phyloP scores from a whole-genome alignment of 2,888 invertebrate species.

The Venusia cambrica region DNA sequence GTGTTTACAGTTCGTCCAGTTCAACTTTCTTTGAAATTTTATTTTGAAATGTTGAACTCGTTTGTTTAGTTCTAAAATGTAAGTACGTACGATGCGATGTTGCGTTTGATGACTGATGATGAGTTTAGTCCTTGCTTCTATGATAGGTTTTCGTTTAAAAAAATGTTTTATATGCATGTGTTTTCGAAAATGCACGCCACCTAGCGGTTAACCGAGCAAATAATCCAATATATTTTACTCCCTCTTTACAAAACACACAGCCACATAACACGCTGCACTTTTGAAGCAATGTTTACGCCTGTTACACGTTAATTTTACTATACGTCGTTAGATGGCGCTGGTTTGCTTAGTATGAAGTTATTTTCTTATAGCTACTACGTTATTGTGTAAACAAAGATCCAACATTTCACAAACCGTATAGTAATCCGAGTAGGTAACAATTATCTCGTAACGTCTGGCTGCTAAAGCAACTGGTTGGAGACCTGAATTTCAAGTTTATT shows the following conservation, averaged over 20 bases:
- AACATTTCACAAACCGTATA: no score
- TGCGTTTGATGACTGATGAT: no score
- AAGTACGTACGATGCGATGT: no score
- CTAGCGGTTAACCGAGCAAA: constrained; percentile 29
- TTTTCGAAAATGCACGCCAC: constrained; percentile 36
- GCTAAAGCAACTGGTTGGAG: constrained; percentile 17
- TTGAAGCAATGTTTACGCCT: no score
- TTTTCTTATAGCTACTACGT: constrained; percentile 2
- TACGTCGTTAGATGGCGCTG: constrained; percentile 42
- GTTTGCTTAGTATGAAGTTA: constrained; percentile 17
- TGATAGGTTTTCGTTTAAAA: no score
- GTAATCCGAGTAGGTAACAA: no score
- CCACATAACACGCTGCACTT: constrained; percentile 1
- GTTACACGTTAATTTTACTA: constrained; percentile 7
- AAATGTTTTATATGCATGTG: no score
- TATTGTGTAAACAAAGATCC: no score
- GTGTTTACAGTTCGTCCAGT: constrained; percentile 68
- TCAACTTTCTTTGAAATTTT: constrained; percentile 42
- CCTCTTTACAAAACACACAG: constrained; percentile 8
- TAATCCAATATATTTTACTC: constrained; percentile 7
- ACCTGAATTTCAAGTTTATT: constrained; percentile 29
- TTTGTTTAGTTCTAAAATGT: no score
- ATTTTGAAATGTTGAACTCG: no score
- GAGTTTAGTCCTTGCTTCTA: no score
- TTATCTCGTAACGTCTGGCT: constrained; percentile 12